A percentile compares a stretch with the other conserved stretches of the same genome.
These are phyloP conservation scores for Halesus radiatus DNA, from an alignment of 1,140 invertebrate species.

Conservation along the genomic window DNA sequence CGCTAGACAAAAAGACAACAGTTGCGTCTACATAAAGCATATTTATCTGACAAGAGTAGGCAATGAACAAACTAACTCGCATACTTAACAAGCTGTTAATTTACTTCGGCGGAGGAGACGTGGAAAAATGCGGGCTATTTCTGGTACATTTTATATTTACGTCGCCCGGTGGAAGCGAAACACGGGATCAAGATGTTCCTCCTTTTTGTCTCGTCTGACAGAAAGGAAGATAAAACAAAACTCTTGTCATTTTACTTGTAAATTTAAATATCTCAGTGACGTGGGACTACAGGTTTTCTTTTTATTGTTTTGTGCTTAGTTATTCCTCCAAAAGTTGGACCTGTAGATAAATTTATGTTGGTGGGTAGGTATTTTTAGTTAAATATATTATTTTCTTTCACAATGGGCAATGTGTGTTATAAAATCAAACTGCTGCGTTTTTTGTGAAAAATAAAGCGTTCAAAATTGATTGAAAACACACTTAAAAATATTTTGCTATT, in stretches of 20 bases:
- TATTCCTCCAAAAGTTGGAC: no score
- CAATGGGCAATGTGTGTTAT: no score
- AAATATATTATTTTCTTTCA: no score
- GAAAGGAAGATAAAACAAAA: not conserved
- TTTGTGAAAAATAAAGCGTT: no score
- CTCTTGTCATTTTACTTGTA: slow-evolving; percentile 14
- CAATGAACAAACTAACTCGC: slow-evolving; percentile 29
- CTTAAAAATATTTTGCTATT: no score
- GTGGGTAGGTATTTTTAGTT: no score
- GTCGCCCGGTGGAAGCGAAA: slow-evolving; percentile 22
- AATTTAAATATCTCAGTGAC: slow-evolving; percentile 5
- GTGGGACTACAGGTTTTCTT: not conserved
- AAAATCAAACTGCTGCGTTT: no score
- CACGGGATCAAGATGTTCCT: slow-evolving; percentile 6
- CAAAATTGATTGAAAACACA: no score
- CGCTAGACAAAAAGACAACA: slow-evolving; percentile 23
- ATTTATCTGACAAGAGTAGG: slow-evolving; percentile 36
- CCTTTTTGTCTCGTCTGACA: not conserved
- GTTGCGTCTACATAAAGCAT: slow-evolving; percentile 14
- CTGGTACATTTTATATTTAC: not conserved
- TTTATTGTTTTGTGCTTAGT: no score
- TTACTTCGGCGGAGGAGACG: slow-evolving; percentile 46
- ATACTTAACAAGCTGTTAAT: slow-evolving; percentile 55
- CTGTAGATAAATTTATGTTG: no score
- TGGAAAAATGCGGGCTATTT: slow-evolving; percentile 50